Base-by-base conservation (phyloP, 1,140 invertebrate genomes). In the Paracyclopina nana region DNA sequence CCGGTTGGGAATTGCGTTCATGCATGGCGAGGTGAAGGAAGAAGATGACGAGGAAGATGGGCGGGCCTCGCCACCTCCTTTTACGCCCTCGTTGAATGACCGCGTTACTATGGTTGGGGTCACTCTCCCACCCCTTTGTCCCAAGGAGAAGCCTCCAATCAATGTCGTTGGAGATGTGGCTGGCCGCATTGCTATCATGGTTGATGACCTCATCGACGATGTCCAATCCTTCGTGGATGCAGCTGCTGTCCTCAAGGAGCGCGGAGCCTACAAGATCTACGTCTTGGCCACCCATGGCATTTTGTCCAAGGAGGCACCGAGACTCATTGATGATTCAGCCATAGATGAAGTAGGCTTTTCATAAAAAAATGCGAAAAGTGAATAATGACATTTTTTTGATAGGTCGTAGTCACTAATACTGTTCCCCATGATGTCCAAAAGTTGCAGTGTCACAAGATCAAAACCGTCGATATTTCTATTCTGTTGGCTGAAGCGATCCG, bases 271-370 rank as follows among this genome's bases (percentile, higher is more conserved):
- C 65, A 97, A 96, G 68, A 92, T 99, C 56, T 97, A 97, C 63
- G 86, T 96, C 22, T 70, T 98, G 58, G 94, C 92, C 9, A 98
- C 94, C 34, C 94, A 99, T 65, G 94, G 94, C 12, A 67, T 99
- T 6, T 69, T 99, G 1, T 95, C 88, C 11, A 87, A 84, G 2
- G 92, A 98, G 72, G 91, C 92, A 14, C 92, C 92, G 0, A 73
- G 80, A 46, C 72, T 96, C 14, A 86, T 98, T 57, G 91, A 97
- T 62, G 84, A 92, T 63, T 98, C 92, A 0, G 78, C 79, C 8
- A 97, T 98, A 58, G 91, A 97, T 71, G 91, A 98, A 72, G 86
- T 87, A n/a, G n/a, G n/a, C n/a, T n/a, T n/a, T n/a, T n/a, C n/a
- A n/a, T n/a, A n/a, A n/a, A n/a, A n/a, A n/a, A n/a, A n/a, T n/a